phyloP scores from a whole-genome alignment of 2,113 vertebrate genomes.

The Buteo buteo region DNA sequence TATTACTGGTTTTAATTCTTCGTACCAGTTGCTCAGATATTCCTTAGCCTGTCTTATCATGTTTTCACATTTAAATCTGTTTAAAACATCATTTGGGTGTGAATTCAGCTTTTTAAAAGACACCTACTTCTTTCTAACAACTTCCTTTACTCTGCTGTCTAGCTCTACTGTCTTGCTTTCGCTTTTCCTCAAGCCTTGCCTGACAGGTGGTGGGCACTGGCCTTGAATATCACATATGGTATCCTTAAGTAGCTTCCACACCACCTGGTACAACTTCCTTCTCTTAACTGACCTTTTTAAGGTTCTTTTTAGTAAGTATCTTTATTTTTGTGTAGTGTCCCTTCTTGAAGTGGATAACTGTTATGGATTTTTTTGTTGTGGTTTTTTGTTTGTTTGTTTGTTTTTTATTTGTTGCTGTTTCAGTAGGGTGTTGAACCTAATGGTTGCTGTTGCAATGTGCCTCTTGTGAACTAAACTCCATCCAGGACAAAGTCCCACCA shows the following conservation, averaged over 20 bases:
- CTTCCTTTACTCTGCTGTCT: neutral
- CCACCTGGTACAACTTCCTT: neutral
- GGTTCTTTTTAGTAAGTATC: neutral
- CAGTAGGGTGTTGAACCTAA: neutral
- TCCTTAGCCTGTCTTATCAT: neutral
- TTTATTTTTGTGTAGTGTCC: neutral
- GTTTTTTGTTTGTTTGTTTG: too few relatives aligned
- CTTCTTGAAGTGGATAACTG: neutral
- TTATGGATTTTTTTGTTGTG: neutral
- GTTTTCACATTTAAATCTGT: neutral
- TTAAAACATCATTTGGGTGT: neutral
- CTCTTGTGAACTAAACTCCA: neutral
- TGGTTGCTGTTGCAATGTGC: neutral
- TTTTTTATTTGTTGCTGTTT: neutral
- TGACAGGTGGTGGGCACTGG: neutral
- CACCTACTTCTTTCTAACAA: constrained; percentile 3
- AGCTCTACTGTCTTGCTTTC: neutral
- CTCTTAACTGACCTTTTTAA: neutral
- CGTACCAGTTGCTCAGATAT: neutral
- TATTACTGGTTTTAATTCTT: neutral
- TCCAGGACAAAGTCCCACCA: neutral
- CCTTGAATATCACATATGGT: neutral
- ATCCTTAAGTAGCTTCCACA: constrained; percentile 26
- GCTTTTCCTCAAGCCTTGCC: neutral
- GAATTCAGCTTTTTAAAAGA: neutral